Conservation (phyloP, 2,797 vertebrate genomes). For the Gadopsis marmoratus region DNA sequence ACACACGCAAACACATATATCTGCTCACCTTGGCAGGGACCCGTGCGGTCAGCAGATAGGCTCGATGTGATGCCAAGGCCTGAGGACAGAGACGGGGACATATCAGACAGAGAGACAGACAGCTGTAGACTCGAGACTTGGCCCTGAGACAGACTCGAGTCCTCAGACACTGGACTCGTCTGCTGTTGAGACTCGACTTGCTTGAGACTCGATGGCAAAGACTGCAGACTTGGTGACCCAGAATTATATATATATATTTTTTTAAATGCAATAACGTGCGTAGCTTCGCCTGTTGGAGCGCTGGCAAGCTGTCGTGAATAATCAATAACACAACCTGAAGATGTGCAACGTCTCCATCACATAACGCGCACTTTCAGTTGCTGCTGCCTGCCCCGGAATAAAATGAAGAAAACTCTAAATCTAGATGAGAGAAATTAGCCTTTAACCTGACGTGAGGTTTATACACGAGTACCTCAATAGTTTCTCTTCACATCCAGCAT, state of each 20-base stretch:
- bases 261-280: not conserved
- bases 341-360: not conserved
- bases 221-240: not conserved
- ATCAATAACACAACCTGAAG: not conserved
- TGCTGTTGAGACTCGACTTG: not conserved
- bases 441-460: not conserved
- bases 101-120: not conserved
- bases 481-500: too few species aligned
- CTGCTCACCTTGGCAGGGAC: slow-evolving; percentile 92
- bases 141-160: not conserved
- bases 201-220: not conserved
- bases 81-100: slow-evolving; percentile 69
- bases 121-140: not conserved
- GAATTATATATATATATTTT: too few species aligned
- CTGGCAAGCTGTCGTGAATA: not conserved
- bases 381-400: too few species aligned
- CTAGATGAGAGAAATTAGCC: not conserved
- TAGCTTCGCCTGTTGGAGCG: not conserved
- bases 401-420: too few species aligned
- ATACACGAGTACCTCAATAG: too few species aligned
- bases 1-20: slow-evolving; percentile 24
- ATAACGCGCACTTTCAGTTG: not conserved
- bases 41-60: slow-evolving; percentile 90
- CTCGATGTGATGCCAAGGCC: slow-evolving; percentile 93
- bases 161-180: not conserved